Evolutionary conservation across 2,888 invertebrate species (phyloP).

Genomic region (Timema cristinae): DNA sequence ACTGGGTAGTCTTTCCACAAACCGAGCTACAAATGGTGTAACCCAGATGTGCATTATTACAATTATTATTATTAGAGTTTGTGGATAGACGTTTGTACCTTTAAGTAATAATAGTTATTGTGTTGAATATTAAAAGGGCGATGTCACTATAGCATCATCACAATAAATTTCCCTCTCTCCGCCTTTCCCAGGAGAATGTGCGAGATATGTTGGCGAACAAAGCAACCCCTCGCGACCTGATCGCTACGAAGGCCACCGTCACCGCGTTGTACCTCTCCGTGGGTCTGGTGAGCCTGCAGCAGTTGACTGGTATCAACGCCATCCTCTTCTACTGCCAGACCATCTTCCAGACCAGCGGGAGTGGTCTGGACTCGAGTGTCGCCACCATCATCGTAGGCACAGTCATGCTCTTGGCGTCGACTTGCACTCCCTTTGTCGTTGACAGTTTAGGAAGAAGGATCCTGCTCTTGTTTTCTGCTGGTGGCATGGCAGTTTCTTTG

Average conservation of each 20-base stretch:
- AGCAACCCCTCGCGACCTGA: slow-evolving; percentile 53
- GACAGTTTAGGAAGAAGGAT: slow-evolving; percentile 72
- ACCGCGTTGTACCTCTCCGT: slow-evolving; percentile 72
- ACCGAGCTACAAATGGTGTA: too few relatives aligned
- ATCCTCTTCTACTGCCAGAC: slow-evolving; percentile 68
- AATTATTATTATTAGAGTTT: too few relatives aligned
- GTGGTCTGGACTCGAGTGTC: slow-evolving; percentile 26
- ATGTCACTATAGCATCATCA: too few relatives aligned
- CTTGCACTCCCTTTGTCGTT: slow-evolving; percentile 66
- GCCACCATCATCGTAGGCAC: slow-evolving; percentile 61
- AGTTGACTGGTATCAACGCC: slow-evolving; percentile 77
- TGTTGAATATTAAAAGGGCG: too few relatives aligned
- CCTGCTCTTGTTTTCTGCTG: slow-evolving; percentile 66
- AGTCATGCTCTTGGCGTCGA: slow-evolving; percentile 69
- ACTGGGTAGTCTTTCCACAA: too few relatives aligned
- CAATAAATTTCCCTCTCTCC: too few relatives aligned
- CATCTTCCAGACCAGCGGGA: slow-evolving; percentile 53
- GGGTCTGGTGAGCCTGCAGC: slow-evolving; percentile 75
- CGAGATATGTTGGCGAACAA: slow-evolving; percentile 42
- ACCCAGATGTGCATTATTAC: too few relatives aligned
- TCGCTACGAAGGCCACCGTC: slow-evolving; percentile 63
- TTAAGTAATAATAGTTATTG: too few relatives aligned
- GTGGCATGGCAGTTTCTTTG: slow-evolving; percentile 61
- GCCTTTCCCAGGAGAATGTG: slow-evolving; percentile 34
- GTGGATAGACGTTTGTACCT: too few relatives aligned